Conservation (phyloP, 2,113 vertebrate species). For the Zosterops japonicus region DNA sequence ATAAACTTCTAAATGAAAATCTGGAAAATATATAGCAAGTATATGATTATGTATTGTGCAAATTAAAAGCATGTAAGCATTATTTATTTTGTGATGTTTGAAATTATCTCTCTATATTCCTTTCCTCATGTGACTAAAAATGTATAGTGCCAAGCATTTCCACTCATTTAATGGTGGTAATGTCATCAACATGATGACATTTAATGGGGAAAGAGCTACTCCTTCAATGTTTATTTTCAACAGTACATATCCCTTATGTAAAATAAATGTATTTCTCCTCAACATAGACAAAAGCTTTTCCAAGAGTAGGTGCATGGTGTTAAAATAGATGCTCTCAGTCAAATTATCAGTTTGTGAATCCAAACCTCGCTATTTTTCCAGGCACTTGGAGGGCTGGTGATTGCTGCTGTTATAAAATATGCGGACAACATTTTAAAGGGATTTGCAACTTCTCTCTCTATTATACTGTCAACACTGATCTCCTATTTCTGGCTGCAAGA, state of each 20-base stretch:
- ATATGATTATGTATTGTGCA: neutral
- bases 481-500: conserved; percentile 97
- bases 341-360: neutral
- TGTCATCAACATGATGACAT: neutral
- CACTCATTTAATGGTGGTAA: neutral
- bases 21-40: neutral
- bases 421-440: conserved; percentile 98
- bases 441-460: conserved; percentile 96
- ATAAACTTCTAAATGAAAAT: neutral
- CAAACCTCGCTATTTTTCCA: conserved; percentile 62
- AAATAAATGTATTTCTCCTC: neutral
- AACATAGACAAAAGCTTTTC: neutral
- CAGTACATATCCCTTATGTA: neutral
- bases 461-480: conserved; percentile 95
- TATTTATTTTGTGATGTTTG: neutral
- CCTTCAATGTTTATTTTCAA: neutral
- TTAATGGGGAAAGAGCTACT: neutral
- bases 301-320: neutral
- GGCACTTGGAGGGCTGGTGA: conserved; percentile 95
- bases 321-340: neutral
- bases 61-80: neutral
- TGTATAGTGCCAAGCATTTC: neutral
- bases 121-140: neutral
- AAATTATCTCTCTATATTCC: neutral
- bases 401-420: conserved; percentile 98